Base-by-base conservation (phyloP, 92 coral and sea anemone species). In the Phenganax subtilis region DNA sequence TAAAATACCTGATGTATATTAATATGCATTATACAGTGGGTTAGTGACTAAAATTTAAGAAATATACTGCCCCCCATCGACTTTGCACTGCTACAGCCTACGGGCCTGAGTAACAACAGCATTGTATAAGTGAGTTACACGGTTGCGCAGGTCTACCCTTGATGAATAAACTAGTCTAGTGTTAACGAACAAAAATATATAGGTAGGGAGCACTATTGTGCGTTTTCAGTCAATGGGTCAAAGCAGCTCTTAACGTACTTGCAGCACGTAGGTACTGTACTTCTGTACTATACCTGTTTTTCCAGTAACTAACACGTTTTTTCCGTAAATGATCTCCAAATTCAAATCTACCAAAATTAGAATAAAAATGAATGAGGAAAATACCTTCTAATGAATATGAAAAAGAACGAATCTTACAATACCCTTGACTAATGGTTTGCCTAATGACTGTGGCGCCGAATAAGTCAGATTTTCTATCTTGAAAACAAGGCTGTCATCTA, bases 291-390 rank as follows among this genome's bases (percentile, higher is more conserved):
- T 81, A 90, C 94, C 99, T 58, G 97, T 92, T 75, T 73, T 88
- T 14, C 99, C 99, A 16, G 97, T 96, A 31, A 96, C 79, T 51
- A 96, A 90, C n/a, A 96, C 80, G 28, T 92, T 96, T 57, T 58
- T 81, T 55, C 96, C 99, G 52, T 62, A 72, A 47, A 25, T 54
- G 8, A 96, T 72, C 75, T 89, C 92, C 80, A 96, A 79, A 80
- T 92, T 82, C 30, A 96, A 86, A 37, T 76, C 96, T 90, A 57
- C 51, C 30, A 54, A 52, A 74, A 29, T 75, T 55, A 6, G 10
- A 75, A 75, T 8, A 75, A 2, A 10, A 56, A 5, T 75, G 30
- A 75, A 15, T 52, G 11, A 7, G 20, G 47, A 17, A 58, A 56
- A 56, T 37, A 37, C 47, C 2, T 37, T 44, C 44, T 61, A 55